A percentile compares a stretch with the other conserved stretches of the same genome.
These are phyloP conservation scores for Heliothis virescens DNA, from an alignment of 1,140 invertebrate species.

Conservation along the genomic window DNA sequence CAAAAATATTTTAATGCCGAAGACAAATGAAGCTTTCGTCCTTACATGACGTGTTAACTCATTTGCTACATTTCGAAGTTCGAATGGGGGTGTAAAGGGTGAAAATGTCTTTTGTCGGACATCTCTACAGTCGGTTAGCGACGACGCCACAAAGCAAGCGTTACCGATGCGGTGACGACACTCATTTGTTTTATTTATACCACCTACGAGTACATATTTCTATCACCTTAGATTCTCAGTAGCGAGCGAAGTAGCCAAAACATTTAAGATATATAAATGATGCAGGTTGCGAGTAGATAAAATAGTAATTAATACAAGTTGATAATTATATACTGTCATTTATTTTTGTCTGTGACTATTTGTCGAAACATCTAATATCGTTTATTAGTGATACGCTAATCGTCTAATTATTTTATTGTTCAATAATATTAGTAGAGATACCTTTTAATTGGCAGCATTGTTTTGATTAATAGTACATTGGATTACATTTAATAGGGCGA, in stretches of 20 bases:
- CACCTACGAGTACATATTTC: slow-evolving; percentile 27
- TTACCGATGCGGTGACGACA: slow-evolving; percentile 3
- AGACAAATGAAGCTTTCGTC: slow-evolving; percentile 9
- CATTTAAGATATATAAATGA: slow-evolving; percentile 32
- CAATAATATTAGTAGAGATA: too few species aligned
- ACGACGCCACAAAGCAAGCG: background rate
- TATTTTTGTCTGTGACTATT: slow-evolving; percentile 26
- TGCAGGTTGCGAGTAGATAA: slow-evolving; percentile 8
- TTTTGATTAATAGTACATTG: background rate
- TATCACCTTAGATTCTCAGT: slow-evolving; percentile 36
- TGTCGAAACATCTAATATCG: background rate
- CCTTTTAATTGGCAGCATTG: background rate
- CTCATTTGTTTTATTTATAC: slow-evolving; percentile 34
- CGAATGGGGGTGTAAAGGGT: slow-evolving; percentile 16
- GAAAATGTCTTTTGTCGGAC: background rate
- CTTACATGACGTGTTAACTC: slow-evolving; percentile 9
- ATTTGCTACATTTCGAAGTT: background rate
- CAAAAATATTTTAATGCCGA: slow-evolving; percentile 1
- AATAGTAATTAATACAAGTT: background rate
- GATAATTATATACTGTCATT: slow-evolving; percentile 9
- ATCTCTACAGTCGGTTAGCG: background rate
- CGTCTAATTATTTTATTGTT: background rate
- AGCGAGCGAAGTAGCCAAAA: slow-evolving; percentile 23
- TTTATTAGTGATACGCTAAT: slow-evolving; percentile 8
- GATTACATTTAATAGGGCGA: background rate